Evolutionary conservation across 2,888 invertebrate genomes (phyloP), one percentile per base, ranked within the genome.

Genomic region (Venustoraphidia nigricollis): DNA sequence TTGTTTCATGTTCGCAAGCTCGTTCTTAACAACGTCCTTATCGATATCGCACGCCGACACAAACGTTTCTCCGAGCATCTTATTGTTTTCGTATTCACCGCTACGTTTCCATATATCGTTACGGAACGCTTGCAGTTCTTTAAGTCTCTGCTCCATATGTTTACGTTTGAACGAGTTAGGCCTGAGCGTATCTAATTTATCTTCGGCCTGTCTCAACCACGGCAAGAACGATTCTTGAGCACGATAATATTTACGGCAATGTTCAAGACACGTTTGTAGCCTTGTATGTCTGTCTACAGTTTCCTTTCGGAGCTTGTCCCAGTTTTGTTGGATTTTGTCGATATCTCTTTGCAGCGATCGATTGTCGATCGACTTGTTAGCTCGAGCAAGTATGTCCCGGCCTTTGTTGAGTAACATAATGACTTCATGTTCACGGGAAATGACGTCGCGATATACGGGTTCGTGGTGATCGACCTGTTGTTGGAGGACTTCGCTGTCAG

Each of bases 391-490:
- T 53, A 85, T 70, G 57, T 85, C 85, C 53, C 81, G 75, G 56
- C 94, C 94, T 67, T 92, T 93, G 62, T 94, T 93, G 35, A 95
- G 66, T 11, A 95, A 71, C 83, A 94, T 92, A 55, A 94, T 91
- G 1, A 94, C 83, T 67, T 95, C 94, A 60, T 93, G 92, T 59
- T 93, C 93, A 52, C 88, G 77, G 53, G 84, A 80, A 69, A 90
- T 82, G 2, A 94, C 85, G 59, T 90, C 90, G 36, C 87, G 74
- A 65, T 94, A 93, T 45, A 91, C 75, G 0, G 92, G 91, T 68
- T 91, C 92, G 62, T 92, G 92, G 36, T 86, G 79, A 54, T 86
- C 83, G 47, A 91, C 73, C 70, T 96, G 95, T 59, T 88, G 86
- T 57, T 84, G 85, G 43, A 97, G 71, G 47, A 83, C 77, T 54